Evolutionary conservation across 2,797 vertebrate genomes (phyloP), one percentile per base, ranked within the genome.

Genomic region (Galago senegalensis): DNA sequence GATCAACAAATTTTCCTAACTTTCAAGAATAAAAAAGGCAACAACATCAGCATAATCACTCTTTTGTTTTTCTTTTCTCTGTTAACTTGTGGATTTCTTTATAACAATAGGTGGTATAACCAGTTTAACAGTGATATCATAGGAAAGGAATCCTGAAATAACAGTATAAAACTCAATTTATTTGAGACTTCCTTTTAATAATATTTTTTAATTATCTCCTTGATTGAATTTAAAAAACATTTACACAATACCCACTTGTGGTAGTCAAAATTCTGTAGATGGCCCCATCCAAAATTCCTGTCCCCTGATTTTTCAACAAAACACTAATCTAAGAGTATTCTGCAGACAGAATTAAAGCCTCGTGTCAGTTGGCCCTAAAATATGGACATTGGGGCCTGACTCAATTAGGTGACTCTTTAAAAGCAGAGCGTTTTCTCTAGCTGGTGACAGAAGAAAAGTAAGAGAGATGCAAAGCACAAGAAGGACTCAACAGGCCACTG

Each of bases 31-130:
- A 87, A 80, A 82, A 92, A 94, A 84, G 79, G 43, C 89, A 96
- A 96, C 67, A 93, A 85, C 73, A 95, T 94, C 93, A 94, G 65
- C 63, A 87, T 94, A 96, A 97, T 97, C 90, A 96, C 76, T 79
- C 37, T 75, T 92, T 96, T 77, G 73, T 80, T 85, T 87, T 70
- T 81, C 91, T 93, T 63, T 88, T 67, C 56, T 90, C 60, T 88
- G 90, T 95, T 96, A 90, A 73, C 10, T 84, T 91, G 75, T 90
- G 80, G 80, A 75, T 96, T 96, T 93, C 89, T 88, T 92, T 86
- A 88, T 27, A 93, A 96, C 27, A 96, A 92, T 70, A 76, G 43
- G 25, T 21, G 53, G 27, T 67, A 40, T 80, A 93, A 95, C 29
- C 43, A 92, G 63, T n/a, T 2, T 37, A 69, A 91, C n/a, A 91